Conservation (phyloP, 1,140 invertebrate species). For the Oscheius sp. region DNA sequence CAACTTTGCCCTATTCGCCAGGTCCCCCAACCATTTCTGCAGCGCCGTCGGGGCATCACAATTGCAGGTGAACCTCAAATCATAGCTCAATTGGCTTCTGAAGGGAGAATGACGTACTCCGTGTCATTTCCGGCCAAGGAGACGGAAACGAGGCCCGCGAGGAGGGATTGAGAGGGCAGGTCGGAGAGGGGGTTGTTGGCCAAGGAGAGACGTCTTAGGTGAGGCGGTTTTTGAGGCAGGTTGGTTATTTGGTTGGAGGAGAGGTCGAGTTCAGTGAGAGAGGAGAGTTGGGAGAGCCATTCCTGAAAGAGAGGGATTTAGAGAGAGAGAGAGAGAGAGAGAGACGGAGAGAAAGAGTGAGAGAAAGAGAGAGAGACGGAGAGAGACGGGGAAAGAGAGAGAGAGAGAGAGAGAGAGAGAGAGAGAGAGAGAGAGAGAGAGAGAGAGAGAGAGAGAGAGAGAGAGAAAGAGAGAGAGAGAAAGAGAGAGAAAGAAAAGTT, state of each 20-base stretch:
- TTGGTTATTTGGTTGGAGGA: neutral
- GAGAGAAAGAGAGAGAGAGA: no score
- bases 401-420: no score
- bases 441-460: no score
- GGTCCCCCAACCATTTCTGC: neutral
- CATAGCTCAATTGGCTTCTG: neutral
- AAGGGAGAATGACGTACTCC: neutral
- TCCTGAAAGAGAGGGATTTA: no score
- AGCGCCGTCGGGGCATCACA: neutral
- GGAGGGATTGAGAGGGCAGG: neutral
- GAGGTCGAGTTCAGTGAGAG: neutral
- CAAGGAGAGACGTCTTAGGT: neutral
- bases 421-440: no score
- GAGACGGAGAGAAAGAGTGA: no score
- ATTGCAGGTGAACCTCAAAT: neutral
- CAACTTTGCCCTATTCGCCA: neutral
- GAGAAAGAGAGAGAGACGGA: no score
- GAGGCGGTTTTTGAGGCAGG: neutral
- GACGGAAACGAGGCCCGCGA: neutral
- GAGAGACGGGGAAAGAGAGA: no score
- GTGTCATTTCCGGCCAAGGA: slow-evolving; percentile 1
- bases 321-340: no score
- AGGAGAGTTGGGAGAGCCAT: neutral
- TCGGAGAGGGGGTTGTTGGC: neutral
- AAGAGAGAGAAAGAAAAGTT: no score